Percentiles rank a stretch among this genome's conserved stretches.
These are phyloP conservation scores for Drosophila anomalipes DNA, from an alignment of 2,888 invertebrate genomes.

Conservation along the genomic window DNA sequence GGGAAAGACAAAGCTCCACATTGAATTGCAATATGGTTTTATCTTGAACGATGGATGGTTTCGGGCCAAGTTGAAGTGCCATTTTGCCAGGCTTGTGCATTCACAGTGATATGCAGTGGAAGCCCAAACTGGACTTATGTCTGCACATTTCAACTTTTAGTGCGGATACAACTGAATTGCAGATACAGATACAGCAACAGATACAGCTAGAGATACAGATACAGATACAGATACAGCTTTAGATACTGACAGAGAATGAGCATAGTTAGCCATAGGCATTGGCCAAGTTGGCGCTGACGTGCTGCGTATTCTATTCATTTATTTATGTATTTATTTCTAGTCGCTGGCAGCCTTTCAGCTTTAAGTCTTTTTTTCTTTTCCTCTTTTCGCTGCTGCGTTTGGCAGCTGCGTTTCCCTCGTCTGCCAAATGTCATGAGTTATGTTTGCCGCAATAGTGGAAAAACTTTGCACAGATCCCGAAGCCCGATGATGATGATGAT, in stretches of 20 bases:
- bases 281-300: constrained; percentile 58
- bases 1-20: background rate
- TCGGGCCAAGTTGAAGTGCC: constrained; percentile 13
- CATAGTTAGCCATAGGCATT: constrained; percentile 30
- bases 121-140: constrained; percentile 52
- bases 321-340: constrained; percentile 66
- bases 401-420: constrained; percentile 67
- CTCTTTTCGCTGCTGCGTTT: constrained; percentile 63
- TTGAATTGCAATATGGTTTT: background rate
- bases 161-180: constrained; percentile 34
- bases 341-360: constrained; percentile 60
- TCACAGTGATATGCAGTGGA: constrained; percentile 22
- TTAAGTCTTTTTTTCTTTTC: constrained; percentile 4
- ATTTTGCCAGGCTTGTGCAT: constrained; percentile 12
- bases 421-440: constrained; percentile 79
- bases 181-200: constrained; percentile 9
- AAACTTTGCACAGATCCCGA: constrained; percentile 49
- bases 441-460: constrained; percentile 61
- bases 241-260: constrained; percentile 3
- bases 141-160: constrained; percentile 38
- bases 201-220: constrained; percentile 11
- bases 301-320: constrained; percentile 68
- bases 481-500: constrained; percentile 30
- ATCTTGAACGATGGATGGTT: constrained; percentile 6
- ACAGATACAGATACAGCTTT: constrained; percentile 14